Percentiles rank a stretch among this genome's conserved stretches.
These are phyloP conservation scores for Toxonevra muliebris DNA, from an alignment of 2,888 invertebrate genomes.

Conservation along the genomic window DNA sequence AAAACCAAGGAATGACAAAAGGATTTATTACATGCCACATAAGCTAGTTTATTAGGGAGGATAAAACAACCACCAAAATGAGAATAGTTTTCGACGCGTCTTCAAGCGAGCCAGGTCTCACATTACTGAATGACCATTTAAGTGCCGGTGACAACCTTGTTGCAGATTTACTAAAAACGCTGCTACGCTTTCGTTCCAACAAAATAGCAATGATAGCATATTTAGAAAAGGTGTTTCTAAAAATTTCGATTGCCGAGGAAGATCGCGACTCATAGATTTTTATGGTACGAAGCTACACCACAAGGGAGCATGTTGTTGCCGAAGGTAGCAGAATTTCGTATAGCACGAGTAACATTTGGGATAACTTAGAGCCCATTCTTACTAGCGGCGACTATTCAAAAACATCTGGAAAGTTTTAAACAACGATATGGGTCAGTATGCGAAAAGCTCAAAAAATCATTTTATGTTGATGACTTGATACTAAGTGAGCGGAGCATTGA, in stretches of 20 bases:
- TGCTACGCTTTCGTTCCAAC: constrained; percentile 36
- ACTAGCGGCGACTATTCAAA: constrained; percentile 36
- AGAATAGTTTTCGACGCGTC: constrained; percentile 35
- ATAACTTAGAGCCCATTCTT: constrained; percentile 38
- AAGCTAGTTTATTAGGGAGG: constrained; percentile 33
- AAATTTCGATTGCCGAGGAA: constrained; percentile 30
- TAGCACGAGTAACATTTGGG: constrained; percentile 38
- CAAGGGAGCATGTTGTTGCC: constrained; percentile 15
- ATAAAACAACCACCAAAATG: constrained; percentile 32
- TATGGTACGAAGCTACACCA: constrained; percentile 35
- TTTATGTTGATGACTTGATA: constrained; percentile 34
- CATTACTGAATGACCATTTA: constrained; percentile 33
- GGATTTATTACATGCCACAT: constrained; percentile 18
- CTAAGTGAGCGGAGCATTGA: constrained; percentile 33
- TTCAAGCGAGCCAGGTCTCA: constrained; percentile 28
- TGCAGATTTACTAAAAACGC: neutral
- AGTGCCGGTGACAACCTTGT: constrained; percentile 35
- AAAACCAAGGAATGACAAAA: no score
- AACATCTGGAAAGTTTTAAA: constrained; percentile 28
- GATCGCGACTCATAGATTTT: constrained; percentile 39
- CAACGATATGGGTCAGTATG: constrained; percentile 29
- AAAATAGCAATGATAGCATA: constrained; percentile 36
- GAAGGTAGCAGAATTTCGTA: no score
- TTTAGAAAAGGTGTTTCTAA: constrained; percentile 40
- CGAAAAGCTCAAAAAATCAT: constrained; percentile 31